Evolutionary conservation across 2,888 invertebrate genomes (phyloP).

Genomic region (Acanthosepion esculentum): DNA sequence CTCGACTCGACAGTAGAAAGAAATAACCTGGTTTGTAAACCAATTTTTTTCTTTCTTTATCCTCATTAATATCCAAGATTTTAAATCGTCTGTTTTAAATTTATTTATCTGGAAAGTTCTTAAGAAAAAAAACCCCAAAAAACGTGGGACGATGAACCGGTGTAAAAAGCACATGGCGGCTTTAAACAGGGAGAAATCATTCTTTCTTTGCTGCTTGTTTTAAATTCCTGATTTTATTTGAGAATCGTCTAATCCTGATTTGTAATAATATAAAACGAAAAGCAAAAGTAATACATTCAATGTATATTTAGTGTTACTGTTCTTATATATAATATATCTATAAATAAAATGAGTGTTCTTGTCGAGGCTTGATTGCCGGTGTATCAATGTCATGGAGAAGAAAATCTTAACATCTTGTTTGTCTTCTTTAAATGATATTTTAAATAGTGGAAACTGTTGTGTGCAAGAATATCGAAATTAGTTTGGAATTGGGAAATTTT

Average conservation of each 20-base stretch:
- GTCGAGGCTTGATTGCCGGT: too few relatives aligned
- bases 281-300: not conserved
- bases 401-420: too few relatives aligned
- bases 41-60: not conserved
- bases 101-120: not conserved
- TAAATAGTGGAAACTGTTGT: too few relatives aligned
- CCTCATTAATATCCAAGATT: not conserved
- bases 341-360: too few relatives aligned
- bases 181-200: not conserved
- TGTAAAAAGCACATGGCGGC: not conserved
- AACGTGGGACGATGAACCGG: not conserved
- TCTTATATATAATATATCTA: too few relatives aligned
- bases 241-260: not conserved
- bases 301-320: not conserved
- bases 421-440: too few relatives aligned
- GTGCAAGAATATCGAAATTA: too few relatives aligned
- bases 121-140: not conserved
- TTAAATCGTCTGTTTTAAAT: too few relatives aligned
- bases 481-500: too few relatives aligned
- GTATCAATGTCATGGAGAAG: too few relatives aligned
- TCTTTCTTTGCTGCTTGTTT: not conserved
- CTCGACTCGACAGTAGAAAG: not conserved
- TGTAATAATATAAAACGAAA: not conserved
- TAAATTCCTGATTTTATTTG: not conserved
- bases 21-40: not conserved